Percentiles rank a stretch among this genome's conserved stretches.
These are phyloP conservation scores for Tetramorium alpestre DNA, from an alignment of 1,140 invertebrate genomes.

Conservation along the genomic window DNA sequence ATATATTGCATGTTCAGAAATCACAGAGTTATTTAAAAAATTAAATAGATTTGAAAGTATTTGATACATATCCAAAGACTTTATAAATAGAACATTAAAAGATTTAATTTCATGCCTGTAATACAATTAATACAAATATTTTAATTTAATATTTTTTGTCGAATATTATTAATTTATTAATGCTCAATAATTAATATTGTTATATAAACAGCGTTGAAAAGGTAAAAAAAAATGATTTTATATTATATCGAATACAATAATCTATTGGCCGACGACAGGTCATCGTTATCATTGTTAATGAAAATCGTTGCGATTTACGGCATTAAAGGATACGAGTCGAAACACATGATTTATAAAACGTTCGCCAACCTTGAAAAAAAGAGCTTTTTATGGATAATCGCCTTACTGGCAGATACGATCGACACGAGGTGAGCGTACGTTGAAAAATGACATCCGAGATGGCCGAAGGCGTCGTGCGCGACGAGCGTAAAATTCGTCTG, in stretches of 20 bases:
- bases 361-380: background rate
- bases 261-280: background rate
- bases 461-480: conserved; percentile 15
- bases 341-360: conserved; percentile 24
- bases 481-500: conserved; percentile 49
- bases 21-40: background rate
- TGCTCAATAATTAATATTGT: too few relatives aligned
- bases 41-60: background rate
- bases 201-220: background rate
- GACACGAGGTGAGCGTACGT: background rate
- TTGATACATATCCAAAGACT: background rate
- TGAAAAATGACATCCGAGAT: conserved; percentile 5
- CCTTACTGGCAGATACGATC: background rate
- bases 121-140: background rate
- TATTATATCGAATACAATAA: background rate
- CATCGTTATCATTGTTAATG: conserved; percentile 11
- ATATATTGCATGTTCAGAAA: background rate
- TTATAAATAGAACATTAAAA: background rate
- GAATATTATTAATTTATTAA: too few relatives aligned
- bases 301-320: background rate
- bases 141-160: background rate
- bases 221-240: background rate
- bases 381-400: background rate
- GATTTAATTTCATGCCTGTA: background rate
- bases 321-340: background rate